A percentile compares a stretch with the other conserved stretches of the same genome.
These are phyloP conservation scores for Myiotriccus ornatus DNA, from an alignment of 2,797 vertebrate genomes.

Conservation along the genomic window DNA sequence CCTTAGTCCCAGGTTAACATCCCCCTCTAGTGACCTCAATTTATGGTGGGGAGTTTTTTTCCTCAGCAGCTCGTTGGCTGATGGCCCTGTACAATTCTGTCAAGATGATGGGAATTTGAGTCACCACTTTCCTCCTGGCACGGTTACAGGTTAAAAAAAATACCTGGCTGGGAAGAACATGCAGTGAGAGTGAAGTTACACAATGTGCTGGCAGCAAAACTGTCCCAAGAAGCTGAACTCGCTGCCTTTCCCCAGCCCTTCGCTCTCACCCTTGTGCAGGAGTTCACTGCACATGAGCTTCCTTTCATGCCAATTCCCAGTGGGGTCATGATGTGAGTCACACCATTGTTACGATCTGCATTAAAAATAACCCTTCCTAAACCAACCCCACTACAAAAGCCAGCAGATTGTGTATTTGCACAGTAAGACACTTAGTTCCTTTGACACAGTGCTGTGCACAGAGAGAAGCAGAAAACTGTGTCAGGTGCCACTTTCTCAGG, in stretches of 20 bases:
- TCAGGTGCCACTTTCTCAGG: not conserved
- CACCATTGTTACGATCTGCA: not conserved
- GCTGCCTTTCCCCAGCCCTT: not conserved
- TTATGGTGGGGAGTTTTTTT: not conserved
- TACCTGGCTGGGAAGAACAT: constrained; percentile 7
- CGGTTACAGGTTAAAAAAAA: constrained; percentile 5
- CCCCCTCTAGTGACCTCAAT: not conserved
- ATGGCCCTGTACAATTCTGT: not conserved
- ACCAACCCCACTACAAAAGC: not conserved
- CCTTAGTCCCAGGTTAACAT: not conserved
- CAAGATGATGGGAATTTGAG: not conserved
- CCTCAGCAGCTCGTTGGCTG: not conserved
- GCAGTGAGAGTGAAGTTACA: constrained; percentile 3
- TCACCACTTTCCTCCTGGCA: constrained; percentile 21
- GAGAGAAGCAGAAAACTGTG: not conserved
- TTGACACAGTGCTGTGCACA: not conserved
- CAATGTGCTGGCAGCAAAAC: constrained; percentile 35
- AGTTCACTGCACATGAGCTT: not conserved
- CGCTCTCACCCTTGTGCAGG: not conserved
- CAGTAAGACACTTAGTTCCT: not conserved
- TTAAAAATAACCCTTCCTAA: constrained; percentile 52
- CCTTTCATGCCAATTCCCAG: not conserved
- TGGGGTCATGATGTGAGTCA: not conserved
- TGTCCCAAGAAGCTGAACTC: not conserved
- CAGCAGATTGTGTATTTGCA: not conserved